Conservation (phyloP, 2,797 vertebrate genomes). For the Gymnoscopelus microlampas region DNA sequence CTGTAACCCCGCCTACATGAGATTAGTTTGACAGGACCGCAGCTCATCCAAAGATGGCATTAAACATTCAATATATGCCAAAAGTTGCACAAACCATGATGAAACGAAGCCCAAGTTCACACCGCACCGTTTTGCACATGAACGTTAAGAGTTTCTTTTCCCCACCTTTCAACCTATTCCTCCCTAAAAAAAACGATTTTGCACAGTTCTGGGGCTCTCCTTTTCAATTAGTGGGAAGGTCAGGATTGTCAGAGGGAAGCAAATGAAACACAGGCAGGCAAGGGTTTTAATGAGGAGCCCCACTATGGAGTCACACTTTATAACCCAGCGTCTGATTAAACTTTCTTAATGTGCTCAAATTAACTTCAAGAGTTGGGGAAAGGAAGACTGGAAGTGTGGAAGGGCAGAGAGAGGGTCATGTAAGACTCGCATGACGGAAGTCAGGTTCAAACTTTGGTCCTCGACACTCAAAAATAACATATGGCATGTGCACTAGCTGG, state of each 20-base stretch:
- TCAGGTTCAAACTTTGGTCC: too few relatives aligned
- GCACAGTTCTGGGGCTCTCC: constrained; percentile 54
- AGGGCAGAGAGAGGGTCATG: background rate
- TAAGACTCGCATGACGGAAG: too few relatives aligned
- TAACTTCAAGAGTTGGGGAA: too few relatives aligned
- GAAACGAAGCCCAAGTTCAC: constrained; percentile 3
- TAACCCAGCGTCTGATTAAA: constrained; percentile 36
- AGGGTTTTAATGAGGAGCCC: constrained; percentile 61
- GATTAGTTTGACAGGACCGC: constrained; percentile 62
- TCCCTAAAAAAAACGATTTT: constrained; percentile 51
- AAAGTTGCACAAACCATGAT: constrained; percentile 13
- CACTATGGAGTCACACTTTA: constrained; percentile 25
- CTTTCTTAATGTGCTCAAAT: constrained; percentile 34
- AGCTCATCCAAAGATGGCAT: constrained; percentile 41
- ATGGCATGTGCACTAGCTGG: too few relatives aligned
- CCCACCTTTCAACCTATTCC: constrained; percentile 15
- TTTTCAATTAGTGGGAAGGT: constrained; percentile 72
- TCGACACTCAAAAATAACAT: too few relatives aligned
- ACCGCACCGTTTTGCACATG: constrained; percentile 6
- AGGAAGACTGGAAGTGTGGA: background rate
- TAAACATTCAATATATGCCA: constrained; percentile 17
- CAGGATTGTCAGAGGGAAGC: constrained; percentile 63
- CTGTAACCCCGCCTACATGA: constrained; percentile 24
- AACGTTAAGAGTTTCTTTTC: constrained; percentile 35
- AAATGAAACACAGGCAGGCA: constrained; percentile 57